A percentile compares a stretch with the other conserved stretches of the same genome.
phyloP scores from a whole-genome alignment of 2,888 invertebrate species.

The Alentia gelatinosa region DNA sequence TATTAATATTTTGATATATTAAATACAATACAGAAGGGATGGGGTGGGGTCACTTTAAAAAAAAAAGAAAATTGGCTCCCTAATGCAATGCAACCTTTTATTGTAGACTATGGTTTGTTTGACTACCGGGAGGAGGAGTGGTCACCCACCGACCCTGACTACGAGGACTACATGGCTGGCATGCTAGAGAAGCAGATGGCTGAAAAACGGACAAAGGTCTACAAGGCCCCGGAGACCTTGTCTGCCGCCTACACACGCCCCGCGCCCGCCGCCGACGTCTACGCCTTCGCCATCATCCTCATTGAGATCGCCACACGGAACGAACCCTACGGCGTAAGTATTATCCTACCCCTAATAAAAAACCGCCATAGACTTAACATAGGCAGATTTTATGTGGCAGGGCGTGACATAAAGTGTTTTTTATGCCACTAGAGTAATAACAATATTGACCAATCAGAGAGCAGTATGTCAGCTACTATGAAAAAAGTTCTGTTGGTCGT shows the following conservation, averaged over 20 bases:
- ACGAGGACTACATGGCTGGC: neutral
- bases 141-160: neutral
- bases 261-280: conserved; percentile 68
- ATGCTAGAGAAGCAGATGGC: neutral
- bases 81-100: neutral
- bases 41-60: too few species aligned
- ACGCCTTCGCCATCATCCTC: conserved; percentile 73
- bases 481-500: too few species aligned
- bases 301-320: conserved; percentile 74
- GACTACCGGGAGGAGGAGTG: conserved; percentile 68
- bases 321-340: conserved; percentile 73
- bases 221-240: conserved; percentile 70
- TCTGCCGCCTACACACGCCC: conserved; percentile 58
- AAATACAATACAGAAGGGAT: too few species aligned
- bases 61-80: neutral
- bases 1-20: too few species aligned
- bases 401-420: too few species aligned
- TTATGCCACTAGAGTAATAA: too few species aligned
- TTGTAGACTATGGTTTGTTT: conserved; percentile 69
- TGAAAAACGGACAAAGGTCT: conserved; percentile 62
- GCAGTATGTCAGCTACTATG: too few species aligned
- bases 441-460: too few species aligned
- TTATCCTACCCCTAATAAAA: too few species aligned
- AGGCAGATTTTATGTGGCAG: too few species aligned
- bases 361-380: too few species aligned